Evolutionary conservation across 1,140 invertebrate genomes (phyloP).

Genomic region (Brachionus koreanus): DNA sequence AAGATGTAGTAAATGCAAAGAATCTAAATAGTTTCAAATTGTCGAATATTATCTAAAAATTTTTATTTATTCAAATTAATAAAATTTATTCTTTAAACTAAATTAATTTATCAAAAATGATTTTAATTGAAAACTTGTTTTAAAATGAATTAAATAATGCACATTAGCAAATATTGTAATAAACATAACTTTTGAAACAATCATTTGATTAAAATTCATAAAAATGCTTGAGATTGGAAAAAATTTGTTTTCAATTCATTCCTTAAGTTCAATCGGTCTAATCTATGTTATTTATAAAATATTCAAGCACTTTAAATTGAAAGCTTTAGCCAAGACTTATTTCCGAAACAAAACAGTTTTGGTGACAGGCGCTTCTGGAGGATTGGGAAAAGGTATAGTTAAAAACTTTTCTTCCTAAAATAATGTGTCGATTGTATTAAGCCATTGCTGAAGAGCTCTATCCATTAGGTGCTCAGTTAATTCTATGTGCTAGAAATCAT

Average conservation of each 20-base stretch:
- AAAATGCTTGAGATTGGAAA: conserved; percentile 20
- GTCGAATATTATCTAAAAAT: no score
- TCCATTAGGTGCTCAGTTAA: conserved; percentile 20
- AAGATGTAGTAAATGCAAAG: no score
- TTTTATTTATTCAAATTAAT: no score
- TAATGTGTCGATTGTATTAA: background rate
- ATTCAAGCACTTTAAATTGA: background rate
- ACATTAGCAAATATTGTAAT: background rate
- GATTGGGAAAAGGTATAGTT: background rate
- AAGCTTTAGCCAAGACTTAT: background rate
- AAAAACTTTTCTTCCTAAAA: background rate
- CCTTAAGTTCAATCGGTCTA: conserved; percentile 26
- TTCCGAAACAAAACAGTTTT: conserved; percentile 33
- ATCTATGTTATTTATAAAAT: conserved; percentile 7
- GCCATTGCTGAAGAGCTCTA: conserved; percentile 29
- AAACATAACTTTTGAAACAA: background rate
- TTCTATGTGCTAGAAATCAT: conserved; percentile 26
- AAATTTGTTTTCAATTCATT: background rate
- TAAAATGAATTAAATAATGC: background rate
- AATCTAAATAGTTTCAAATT: no score
- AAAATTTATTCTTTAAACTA: no score
- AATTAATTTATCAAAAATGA: no score
- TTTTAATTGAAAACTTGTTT: background rate
- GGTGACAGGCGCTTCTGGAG: conserved; percentile 32
- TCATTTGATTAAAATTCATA: background rate